Percentiles rank a stretch among this genome's conserved stretches.
Conservation (phyloP, 2,113 vertebrate species). For the Cromileptes altivelis region DNA sequence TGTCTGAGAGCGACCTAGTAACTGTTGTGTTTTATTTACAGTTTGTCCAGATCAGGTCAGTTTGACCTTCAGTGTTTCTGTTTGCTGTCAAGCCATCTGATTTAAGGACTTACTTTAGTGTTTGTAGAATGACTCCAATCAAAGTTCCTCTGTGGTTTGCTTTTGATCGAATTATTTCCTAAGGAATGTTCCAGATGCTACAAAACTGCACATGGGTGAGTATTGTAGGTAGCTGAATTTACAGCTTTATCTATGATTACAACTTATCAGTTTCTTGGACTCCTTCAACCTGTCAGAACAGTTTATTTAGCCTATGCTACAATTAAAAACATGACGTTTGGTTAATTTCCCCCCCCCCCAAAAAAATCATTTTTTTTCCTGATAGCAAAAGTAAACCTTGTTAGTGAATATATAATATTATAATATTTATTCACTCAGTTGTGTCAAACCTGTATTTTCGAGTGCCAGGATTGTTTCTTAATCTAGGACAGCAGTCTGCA, state of each 20-base stretch:
- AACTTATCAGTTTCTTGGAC: not conserved
- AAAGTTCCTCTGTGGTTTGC: slow-evolving; percentile 67
- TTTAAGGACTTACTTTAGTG: slow-evolving; percentile 45
- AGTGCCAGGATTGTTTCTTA: not conserved
- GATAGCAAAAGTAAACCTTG: too few relatives aligned
- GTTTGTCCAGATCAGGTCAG: slow-evolving; percentile 45
- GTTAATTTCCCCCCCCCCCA: not conserved
- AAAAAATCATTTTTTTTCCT: too few relatives aligned
- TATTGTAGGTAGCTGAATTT: slow-evolving; percentile 71
- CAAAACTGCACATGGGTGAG: slow-evolving; percentile 80
- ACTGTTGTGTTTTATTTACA: slow-evolving; percentile 37
- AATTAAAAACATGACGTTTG: not conserved
- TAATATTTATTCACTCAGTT: not conserved
- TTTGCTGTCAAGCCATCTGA: slow-evolving; percentile 43
- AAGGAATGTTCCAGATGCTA: slow-evolving; percentile 72
- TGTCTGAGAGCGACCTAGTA: slow-evolving; percentile 2
- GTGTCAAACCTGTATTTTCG: not conserved
- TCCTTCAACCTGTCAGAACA: not conserved
- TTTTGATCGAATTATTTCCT: slow-evolving; percentile 76
- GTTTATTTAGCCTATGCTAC: not conserved
- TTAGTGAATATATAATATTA: too few relatives aligned
- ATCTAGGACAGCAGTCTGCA: not conserved
- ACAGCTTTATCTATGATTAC: slow-evolving; percentile 26
- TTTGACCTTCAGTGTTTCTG: slow-evolving; percentile 16
- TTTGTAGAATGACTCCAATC: slow-evolving; percentile 60